Percentiles rank a stretch among this genome's conserved stretches.
Evolutionary conservation across 2,888 invertebrate genomes (phyloP).

Genomic region (Leptopterna dolabrata): DNA sequence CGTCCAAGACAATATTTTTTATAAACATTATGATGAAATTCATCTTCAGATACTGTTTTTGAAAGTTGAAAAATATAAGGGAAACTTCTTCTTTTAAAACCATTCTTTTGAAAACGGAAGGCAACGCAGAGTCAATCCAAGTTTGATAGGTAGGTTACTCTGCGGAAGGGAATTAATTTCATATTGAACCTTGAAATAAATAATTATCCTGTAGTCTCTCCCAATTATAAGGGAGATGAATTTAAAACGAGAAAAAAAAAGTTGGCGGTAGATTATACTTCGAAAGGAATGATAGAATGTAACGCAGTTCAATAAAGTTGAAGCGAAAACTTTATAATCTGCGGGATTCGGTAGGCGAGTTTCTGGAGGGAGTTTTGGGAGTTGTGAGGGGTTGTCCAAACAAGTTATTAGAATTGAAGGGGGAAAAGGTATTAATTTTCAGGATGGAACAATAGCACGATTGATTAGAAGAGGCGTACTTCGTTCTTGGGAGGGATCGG

Average conservation of each 20-base stretch:
- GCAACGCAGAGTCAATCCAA: not conserved
- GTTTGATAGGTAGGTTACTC: not conserved
- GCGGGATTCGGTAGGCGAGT: constrained; percentile 12
- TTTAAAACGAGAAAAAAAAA: not conserved
- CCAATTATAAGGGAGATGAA: not conserved
- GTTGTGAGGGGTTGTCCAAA: constrained; percentile 28
- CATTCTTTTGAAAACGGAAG: not conserved
- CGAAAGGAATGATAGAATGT: constrained; percentile 33
- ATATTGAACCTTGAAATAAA: not conserved
- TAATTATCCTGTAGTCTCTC: constrained; percentile 4
- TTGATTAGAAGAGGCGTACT: constrained; percentile 30
- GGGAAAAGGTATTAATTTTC: constrained; percentile 38
- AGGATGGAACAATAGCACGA: constrained; percentile 28
- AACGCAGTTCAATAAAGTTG: constrained; percentile 33
- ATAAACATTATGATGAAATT: too few relatives aligned
- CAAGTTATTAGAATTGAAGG: constrained; percentile 39
- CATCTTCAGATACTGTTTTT: too few relatives aligned
- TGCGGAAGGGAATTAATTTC: not conserved
- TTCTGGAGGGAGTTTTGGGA: not conserved
- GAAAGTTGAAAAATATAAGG: too few relatives aligned
- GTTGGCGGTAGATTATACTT: constrained; percentile 11
- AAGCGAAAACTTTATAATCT: constrained; percentile 29
- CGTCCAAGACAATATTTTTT: too few relatives aligned
- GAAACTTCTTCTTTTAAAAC: not conserved
- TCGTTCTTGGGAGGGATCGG: not conserved